Percentiles rank a stretch among this genome's conserved stretches.
Conservation (phyloP, 1,140 invertebrate genomes). For the Drosophila funebris region DNA sequence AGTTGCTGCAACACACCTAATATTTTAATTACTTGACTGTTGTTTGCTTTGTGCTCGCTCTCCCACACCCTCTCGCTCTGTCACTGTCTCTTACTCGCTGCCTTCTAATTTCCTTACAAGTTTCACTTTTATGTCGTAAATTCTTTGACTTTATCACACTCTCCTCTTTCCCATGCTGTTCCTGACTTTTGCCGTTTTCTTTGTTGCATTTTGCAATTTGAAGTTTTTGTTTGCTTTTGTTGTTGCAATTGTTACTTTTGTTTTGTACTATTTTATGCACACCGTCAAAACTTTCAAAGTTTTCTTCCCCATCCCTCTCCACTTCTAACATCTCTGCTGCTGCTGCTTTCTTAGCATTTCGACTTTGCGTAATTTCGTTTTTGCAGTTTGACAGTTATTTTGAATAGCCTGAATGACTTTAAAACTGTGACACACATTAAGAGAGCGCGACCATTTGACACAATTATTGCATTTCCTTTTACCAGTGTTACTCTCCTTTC, state of each 20-base stretch:
- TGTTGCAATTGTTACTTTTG: conserved; percentile 35
- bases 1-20: conserved; percentile 12
- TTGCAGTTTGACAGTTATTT: conserved; percentile 17
- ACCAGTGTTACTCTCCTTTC: neutral
- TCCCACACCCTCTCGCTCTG: too few species aligned
- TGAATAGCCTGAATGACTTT: conserved; percentile 14
- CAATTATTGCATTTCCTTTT: conserved; percentile 60
- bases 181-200: conserved; percentile 31
- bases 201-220: conserved; percentile 77
- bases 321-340: neutral
- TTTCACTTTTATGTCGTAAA: conserved; percentile 69
- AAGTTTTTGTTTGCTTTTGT: conserved; percentile 51
- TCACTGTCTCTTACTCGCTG: neutral
- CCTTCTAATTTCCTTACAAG: conserved; percentile 47
- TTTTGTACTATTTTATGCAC: conserved; percentile 18
- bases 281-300: conserved; percentile 17
- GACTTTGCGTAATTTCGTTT: conserved; percentile 23
- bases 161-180: neutral
- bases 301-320: neutral
- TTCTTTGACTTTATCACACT: conserved; percentile 44
- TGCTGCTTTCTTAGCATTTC: conserved; percentile 23
- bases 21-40: conserved; percentile 34
- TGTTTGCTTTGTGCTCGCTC: conserved; percentile 12
- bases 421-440: conserved; percentile 22
- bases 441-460: conserved; percentile 44